A percentile compares a stretch with the other conserved stretches of the same genome.
Conservation (phyloP, 2,888 invertebrate genomes). For the Chymomyza procnemis region DNA sequence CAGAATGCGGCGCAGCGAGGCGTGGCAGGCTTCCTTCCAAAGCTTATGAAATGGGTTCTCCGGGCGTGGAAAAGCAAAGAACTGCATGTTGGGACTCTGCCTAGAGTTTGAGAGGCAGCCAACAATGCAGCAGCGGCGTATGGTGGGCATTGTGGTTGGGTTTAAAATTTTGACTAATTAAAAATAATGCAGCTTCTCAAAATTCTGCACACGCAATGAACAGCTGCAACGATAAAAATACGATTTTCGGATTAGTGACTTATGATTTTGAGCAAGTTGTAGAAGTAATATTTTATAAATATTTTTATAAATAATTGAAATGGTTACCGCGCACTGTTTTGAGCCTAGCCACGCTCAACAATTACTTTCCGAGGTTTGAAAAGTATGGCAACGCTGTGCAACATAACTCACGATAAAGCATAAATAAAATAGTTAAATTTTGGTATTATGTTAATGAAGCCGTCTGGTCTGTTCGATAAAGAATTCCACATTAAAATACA, state of each 20-base stretch:
- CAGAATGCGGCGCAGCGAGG: constrained; percentile 74
- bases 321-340: too few species aligned
- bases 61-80: constrained; percentile 76
- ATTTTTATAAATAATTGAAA: too few species aligned
- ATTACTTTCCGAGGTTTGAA: too few species aligned
- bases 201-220: not conserved
- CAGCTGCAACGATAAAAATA: not conserved
- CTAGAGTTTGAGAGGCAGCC: constrained; percentile 76
- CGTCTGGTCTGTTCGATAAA: too few species aligned
- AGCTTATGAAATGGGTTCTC: constrained; percentile 73
- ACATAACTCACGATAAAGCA: too few species aligned
- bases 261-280: not conserved
- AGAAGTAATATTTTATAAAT: too few species aligned
- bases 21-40: constrained; percentile 77
- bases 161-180: not conserved
- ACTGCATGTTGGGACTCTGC: constrained; percentile 74
- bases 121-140: constrained; percentile 76
- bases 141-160: constrained; percentile 68
- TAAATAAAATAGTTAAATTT: too few species aligned
- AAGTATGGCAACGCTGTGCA: too few species aligned
- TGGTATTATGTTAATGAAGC: too few species aligned
- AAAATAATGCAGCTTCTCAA: not conserved
- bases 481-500: too few species aligned
- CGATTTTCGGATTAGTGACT: not conserved
- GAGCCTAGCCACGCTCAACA: too few species aligned